Evolutionary conservation across 1,140 invertebrate species (phyloP).

Genomic region (Chelonus insularis): DNA sequence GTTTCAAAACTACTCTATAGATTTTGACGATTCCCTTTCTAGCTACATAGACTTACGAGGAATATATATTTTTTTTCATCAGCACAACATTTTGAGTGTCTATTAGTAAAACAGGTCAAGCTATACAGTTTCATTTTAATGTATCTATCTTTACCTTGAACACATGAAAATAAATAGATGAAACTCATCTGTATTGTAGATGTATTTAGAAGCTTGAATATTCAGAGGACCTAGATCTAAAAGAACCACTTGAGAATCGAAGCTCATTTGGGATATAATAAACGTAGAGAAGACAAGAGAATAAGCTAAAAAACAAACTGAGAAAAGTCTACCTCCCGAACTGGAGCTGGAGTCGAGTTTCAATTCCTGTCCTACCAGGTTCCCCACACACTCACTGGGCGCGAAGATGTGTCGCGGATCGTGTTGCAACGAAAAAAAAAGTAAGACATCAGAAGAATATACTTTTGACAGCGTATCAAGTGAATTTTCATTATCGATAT

Average conservation of each 20-base stretch:
- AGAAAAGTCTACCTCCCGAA: neutral
- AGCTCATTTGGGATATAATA: neutral
- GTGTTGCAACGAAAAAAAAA: constrained; percentile 13
- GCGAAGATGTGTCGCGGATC: constrained; percentile 22
- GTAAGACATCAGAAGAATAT: neutral
- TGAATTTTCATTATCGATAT: constrained; percentile 7
- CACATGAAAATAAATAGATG: no score
- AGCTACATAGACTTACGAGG: no score
- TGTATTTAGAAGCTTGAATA: no score
- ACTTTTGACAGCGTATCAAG: neutral
- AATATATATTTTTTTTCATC: no score
- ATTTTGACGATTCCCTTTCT: neutral
- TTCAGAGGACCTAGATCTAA: no score
- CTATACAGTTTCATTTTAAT: no score
- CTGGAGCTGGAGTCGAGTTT: constrained; percentile 15
- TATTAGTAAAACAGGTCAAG: no score
- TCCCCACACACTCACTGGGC: neutral
- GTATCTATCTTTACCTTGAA: no score
- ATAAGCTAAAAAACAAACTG: neutral
- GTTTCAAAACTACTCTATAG: neutral
- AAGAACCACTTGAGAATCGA: no score
- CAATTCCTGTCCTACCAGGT: constrained; percentile 13
- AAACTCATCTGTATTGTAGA: no score
- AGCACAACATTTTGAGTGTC: no score
- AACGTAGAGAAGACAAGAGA: neutral